These are phyloP conservation scores for Ochropleura plecta DNA, from an alignment of 2,888 invertebrate genomes.

Conservation along the genomic window DNA sequence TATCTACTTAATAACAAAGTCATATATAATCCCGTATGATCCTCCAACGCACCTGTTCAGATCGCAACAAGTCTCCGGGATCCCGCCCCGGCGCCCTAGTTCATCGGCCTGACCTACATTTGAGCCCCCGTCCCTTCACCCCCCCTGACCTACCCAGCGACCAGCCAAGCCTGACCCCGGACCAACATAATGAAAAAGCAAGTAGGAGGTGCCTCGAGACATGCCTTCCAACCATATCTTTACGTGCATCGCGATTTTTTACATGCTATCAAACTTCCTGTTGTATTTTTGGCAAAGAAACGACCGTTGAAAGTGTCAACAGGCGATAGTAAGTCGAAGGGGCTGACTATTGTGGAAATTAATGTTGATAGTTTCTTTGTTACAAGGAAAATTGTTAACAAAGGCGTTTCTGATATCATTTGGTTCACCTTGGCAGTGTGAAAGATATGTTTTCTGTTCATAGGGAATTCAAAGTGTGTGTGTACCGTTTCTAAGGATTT, in stretches of 20 bases:
- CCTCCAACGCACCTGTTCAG: constrained; percentile 67
- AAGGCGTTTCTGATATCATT: neutral
- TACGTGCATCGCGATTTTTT: constrained; percentile 56
- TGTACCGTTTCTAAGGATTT: neutral
- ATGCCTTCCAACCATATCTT: constrained; percentile 56
- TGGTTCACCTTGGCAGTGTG: neutral
- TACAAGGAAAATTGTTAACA: constrained; percentile 3
- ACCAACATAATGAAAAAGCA: constrained; percentile 67
- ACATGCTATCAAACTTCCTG: constrained; percentile 38
- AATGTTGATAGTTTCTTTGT: neutral
- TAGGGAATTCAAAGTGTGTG: neutral
- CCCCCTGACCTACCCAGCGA: constrained; percentile 60
- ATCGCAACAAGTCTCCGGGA: constrained; percentile 68
- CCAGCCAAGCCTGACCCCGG: constrained; percentile 56
- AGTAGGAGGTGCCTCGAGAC: constrained; percentile 58
- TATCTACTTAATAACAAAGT: constrained; percentile 67
- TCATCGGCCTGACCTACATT: constrained; percentile 79
- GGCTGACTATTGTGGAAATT: constrained; percentile 32
- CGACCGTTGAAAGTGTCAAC: constrained; percentile 33
- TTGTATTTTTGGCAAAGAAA: constrained; percentile 36
- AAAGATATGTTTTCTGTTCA: neutral
- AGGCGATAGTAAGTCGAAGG: constrained; percentile 23
- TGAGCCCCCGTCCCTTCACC: constrained; percentile 44
- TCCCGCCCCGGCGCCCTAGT: constrained; percentile 72
- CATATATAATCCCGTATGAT: constrained; percentile 66